phyloP scores from a whole-genome alignment of 1,140 invertebrate species.

The Pseudomyrmex pallidus region DNA sequence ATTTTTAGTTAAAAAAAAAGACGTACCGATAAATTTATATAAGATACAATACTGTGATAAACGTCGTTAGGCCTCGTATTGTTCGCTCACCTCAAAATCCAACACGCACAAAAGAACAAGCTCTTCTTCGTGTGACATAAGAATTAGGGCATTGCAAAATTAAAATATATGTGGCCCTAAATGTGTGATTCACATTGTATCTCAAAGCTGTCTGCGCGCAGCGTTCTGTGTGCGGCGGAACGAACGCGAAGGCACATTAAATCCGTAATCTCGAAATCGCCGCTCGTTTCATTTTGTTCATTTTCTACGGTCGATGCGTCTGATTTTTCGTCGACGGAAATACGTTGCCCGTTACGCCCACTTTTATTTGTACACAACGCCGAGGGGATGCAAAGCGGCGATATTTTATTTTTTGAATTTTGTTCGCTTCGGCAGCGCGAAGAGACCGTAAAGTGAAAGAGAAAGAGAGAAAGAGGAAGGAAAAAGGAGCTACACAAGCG shows the following conservation, averaged over 20 bases:
- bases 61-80: not conserved
- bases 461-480: slow-evolving; percentile 11
- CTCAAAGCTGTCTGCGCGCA: not conserved
- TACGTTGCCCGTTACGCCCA: slow-evolving; percentile 34
- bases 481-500: slow-evolving; percentile 62
- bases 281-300: slow-evolving; percentile 33
- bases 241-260: slow-evolving; percentile 26
- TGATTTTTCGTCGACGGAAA: slow-evolving; percentile 33
- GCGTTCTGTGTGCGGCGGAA: not conserved
- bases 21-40: slow-evolving; percentile 20
- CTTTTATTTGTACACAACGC: slow-evolving; percentile 51
- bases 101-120: not conserved
- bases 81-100: not conserved
- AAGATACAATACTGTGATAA: not conserved
- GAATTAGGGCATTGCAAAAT: slow-evolving; percentile 12
- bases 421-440: slow-evolving; percentile 66
- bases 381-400: slow-evolving; percentile 22
- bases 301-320: slow-evolving; percentile 53
- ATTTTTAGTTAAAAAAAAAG: not conserved
- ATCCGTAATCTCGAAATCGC: slow-evolving; percentile 39
- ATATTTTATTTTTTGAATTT: slow-evolving; percentile 74
- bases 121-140: not conserved
- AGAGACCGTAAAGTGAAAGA: slow-evolving; percentile 29
- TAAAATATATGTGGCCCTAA: slow-evolving; percentile 11
- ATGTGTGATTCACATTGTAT: not conserved